phyloP scores from a whole-genome alignment of 2,113 vertebrate genomes.

The Rhinolophus sinicus region DNA sequence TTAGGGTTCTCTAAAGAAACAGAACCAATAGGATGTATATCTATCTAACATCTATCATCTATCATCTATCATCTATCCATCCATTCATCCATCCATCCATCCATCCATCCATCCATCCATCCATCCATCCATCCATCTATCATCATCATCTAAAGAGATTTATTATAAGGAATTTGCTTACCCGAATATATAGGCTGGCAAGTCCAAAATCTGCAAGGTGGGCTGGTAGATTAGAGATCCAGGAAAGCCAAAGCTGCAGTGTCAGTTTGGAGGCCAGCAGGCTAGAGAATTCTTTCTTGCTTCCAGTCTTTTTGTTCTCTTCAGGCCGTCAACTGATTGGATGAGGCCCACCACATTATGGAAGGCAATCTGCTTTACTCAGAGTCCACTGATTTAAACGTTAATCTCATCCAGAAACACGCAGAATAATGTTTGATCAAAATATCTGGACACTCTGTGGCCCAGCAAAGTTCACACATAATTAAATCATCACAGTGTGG shows the following conservation, averaged over 20 bases:
- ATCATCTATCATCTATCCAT: too few species aligned
- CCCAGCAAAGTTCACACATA: background rate
- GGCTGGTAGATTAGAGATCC: background rate
- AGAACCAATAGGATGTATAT: background rate
- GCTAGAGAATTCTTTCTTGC: background rate
- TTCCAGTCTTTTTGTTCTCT: background rate
- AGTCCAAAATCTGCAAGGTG: background rate
- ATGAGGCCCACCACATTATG: background rate
- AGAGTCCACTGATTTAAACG: background rate
- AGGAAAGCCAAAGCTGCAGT: too few species aligned
- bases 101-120: too few species aligned
- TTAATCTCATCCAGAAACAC: background rate
- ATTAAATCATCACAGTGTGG: background rate
- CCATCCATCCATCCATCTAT: too few species aligned
- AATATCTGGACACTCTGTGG: background rate
- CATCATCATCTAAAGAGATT: background rate
- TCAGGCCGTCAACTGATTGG: background rate
- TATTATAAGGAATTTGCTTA: background rate
- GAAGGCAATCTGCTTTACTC: background rate
- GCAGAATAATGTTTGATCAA: background rate
- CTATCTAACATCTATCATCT: too few species aligned
- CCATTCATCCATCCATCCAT: too few species aligned
- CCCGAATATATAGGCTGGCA: background rate
- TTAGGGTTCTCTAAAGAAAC: background rate
- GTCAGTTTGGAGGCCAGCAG: background rate